Conservation (phyloP, 2,797 vertebrate genomes). For the Melanotaenia parkinsoni region DNA sequence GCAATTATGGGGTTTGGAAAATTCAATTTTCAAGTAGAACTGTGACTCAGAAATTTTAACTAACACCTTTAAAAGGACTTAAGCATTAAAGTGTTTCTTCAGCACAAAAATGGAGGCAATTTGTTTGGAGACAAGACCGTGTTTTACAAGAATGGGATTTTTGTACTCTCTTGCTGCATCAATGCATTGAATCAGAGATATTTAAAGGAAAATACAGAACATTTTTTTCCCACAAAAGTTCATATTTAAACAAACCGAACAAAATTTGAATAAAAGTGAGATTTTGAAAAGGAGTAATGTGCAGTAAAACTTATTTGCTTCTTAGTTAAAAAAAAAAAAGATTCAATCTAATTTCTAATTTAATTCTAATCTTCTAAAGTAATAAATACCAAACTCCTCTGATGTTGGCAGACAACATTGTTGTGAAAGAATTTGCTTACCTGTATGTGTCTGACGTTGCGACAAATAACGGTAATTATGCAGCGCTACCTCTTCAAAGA, state of each 20-base stretch:
- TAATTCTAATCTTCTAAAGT: neutral
- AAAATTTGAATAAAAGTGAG: neutral
- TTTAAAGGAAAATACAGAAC: neutral
- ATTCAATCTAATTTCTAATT: conserved; percentile 2
- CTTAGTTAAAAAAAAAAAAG: neutral
- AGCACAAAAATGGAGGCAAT: neutral
- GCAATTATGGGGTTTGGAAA: conserved; percentile 20
- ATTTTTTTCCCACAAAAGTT: neutral
- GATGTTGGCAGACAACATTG: neutral
- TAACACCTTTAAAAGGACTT: neutral
- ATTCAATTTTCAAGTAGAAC: conserved; percentile 21
- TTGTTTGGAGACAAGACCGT: conserved; percentile 1
- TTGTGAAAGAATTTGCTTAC: conserved; percentile 20
- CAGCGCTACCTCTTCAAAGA: neutral
- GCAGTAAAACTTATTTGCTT: conserved; percentile 7
- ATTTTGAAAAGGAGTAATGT: neutral
- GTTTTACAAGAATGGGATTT: conserved; percentile 6
- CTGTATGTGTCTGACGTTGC: conserved; percentile 4
- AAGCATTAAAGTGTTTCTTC: neutral
- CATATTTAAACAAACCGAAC: neutral
- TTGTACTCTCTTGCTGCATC: neutral
- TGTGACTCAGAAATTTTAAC: conserved; percentile 1
- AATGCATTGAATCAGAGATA: neutral
- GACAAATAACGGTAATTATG: neutral
- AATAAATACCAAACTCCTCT: neutral